Evolutionary conservation across 2,797 vertebrate species (phyloP).

Genomic region (Myotis planiceps): DNA sequence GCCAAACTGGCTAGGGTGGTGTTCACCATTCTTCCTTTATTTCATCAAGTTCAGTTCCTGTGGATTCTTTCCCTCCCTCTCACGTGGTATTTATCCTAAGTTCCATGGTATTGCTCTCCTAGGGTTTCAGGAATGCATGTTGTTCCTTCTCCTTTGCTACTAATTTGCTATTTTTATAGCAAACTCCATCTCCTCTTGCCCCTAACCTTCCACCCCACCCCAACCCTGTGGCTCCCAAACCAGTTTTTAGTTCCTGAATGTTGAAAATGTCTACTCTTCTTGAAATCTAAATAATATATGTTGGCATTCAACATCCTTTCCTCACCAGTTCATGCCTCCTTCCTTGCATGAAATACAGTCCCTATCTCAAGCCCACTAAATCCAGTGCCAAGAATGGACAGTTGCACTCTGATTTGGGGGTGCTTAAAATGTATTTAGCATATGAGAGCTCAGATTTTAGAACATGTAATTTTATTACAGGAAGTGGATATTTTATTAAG

Average conservation of each 20-base stretch:
- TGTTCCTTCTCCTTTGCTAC: not conserved
- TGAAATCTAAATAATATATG: not conserved
- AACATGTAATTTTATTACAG: not conserved
- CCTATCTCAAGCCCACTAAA: not conserved
- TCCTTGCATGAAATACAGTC: not conserved
- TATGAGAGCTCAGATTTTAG: not conserved
- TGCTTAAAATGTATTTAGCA: not conserved
- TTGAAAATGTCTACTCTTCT: not conserved
- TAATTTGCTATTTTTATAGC: not conserved
- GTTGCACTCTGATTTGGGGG: too few species aligned
- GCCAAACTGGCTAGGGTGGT: too few species aligned
- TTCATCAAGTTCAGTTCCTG: not conserved
- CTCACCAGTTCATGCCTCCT: fast-evolving
- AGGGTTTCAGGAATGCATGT: not conserved
- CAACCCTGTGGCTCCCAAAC: not conserved
- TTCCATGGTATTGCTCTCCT: not conserved
- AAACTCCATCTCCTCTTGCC: not conserved
- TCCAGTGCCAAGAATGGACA: fast-evolving
- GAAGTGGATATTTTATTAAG: not conserved
- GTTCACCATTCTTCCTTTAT: not conserved
- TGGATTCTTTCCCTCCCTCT: not conserved
- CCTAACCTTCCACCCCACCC: not conserved
- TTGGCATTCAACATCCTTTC: not conserved
- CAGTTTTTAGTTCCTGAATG: not conserved
- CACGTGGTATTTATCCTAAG: not conserved